Conservation (phyloP, 2,888 invertebrate species). For the Galeopsomyia nigrocyanea region DNA sequence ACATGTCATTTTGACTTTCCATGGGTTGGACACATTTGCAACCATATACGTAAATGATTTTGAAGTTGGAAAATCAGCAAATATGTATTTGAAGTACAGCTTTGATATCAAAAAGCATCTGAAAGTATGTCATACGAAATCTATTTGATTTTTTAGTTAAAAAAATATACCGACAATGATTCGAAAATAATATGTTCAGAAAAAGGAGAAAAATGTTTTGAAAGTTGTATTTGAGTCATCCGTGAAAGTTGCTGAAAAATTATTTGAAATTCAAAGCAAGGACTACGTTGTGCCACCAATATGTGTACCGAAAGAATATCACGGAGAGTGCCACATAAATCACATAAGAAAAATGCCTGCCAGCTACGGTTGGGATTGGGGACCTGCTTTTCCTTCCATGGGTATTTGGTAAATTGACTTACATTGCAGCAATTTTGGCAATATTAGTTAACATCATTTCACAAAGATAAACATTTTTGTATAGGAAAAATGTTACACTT, state of each 20-base stretch:
- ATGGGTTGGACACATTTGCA: conserved; percentile 90
- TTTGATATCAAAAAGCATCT: conserved; percentile 77
- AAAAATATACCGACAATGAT: not conserved
- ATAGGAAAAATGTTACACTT: conserved; percentile 70
- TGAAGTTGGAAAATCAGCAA: conserved; percentile 77
- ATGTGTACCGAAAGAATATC: conserved; percentile 81
- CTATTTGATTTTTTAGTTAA: conserved; percentile 17
- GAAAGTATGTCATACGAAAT: conserved; percentile 66
- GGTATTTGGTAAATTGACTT: conserved; percentile 84
- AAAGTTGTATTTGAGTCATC: conserved; percentile 77
- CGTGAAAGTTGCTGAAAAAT: conserved; percentile 71
- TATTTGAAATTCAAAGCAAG: conserved; percentile 65
- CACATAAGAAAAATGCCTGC: conserved; percentile 94
- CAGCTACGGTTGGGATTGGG: conserved; percentile 98
- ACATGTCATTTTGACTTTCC: conserved; percentile 76
- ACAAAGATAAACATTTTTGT: not conserved
- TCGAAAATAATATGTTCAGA: conserved; percentile 43
- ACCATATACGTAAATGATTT: conserved; percentile 79
- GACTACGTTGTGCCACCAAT: conserved; percentile 77
- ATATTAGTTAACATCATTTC: not conserved
- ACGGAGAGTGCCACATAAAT: conserved; percentile 94
- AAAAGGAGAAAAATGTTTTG: conserved; percentile 72
- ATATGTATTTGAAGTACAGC: conserved; percentile 88
- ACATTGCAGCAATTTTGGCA: too few relatives aligned
- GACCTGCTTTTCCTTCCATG: conserved; percentile 92